These are phyloP conservation scores for Drosophila recens DNA, from an alignment of 2,888 invertebrate genomes.

Conservation along the genomic window DNA sequence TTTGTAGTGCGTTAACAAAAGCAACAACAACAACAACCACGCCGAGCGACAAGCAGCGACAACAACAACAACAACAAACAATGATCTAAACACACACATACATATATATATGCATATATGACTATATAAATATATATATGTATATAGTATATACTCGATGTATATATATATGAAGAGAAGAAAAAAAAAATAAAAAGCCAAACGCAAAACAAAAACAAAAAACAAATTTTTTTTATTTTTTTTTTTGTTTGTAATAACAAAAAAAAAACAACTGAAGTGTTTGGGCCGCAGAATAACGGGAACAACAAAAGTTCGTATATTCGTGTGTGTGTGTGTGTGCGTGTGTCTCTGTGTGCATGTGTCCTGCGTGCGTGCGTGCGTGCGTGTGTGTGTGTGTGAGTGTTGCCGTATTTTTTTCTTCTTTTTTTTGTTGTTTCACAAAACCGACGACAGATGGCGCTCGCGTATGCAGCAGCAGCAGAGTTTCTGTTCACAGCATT, in stretches of 20 bases:
- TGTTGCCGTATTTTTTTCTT: slow-evolving; percentile 8
- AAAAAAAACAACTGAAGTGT: slow-evolving; percentile 21
- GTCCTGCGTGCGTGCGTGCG: slow-evolving; percentile 15
- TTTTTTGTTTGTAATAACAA: slow-evolving; percentile 66
- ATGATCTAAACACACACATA: slow-evolving; percentile 24
- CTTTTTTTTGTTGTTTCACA: slow-evolving; percentile 19
- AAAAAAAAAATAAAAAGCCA: slow-evolving; percentile 56
- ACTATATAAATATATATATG: slow-evolving; percentile 20
- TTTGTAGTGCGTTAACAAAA: slow-evolving; percentile 72
- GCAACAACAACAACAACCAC: slow-evolving; percentile 41
- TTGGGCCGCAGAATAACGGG: slow-evolving; percentile 46
- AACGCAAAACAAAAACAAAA: slow-evolving; percentile 67
- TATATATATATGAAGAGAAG: slow-evolving; percentile 29
- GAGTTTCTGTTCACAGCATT: slow-evolving; percentile 32
- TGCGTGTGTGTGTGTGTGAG: slow-evolving; percentile 5
- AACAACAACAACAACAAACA: slow-evolving; percentile 15
- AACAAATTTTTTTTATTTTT: slow-evolving; percentile 68
- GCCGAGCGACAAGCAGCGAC: slow-evolving; percentile 36
- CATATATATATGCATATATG: slow-evolving; percentile 33
- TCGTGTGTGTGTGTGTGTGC: slow-evolving; percentile 1
- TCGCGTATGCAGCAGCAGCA: slow-evolving; percentile 18
- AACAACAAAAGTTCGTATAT: slow-evolving; percentile 48
- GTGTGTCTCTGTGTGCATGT: slow-evolving; percentile 10
- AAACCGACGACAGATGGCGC: slow-evolving; percentile 41
- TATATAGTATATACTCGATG: slow-evolving; percentile 39